phyloP scores from a whole-genome alignment of 2,113 vertebrate genomes.

The Pholis gunnellus region DNA sequence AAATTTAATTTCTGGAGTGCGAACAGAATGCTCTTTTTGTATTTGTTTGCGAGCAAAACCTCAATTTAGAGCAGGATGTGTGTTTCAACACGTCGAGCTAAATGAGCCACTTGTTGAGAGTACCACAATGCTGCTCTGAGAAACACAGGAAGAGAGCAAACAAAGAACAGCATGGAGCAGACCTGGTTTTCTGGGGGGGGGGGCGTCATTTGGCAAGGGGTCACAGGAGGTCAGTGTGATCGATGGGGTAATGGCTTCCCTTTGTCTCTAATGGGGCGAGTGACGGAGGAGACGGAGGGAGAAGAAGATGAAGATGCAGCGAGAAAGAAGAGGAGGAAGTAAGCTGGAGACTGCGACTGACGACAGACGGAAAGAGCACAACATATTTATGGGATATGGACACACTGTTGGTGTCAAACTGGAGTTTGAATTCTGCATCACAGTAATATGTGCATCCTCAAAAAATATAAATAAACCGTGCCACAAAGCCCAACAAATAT shows the following conservation, averaged over 20 bases:
- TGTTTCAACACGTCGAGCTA: conserved; percentile 67
- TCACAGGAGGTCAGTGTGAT: conserved; percentile 60
- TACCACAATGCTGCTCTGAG: conserved; percentile 76
- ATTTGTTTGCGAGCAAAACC: conserved; percentile 27
- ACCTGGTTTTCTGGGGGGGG: conserved; percentile 45
- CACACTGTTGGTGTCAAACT: not conserved
- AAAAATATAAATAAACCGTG: not conserved
- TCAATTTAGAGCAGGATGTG: conserved; percentile 69
- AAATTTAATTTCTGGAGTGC: not conserved
- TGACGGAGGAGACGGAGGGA: conserved; percentile 9
- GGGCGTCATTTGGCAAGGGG: conserved; percentile 40
- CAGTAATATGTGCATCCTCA: not conserved
- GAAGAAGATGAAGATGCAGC: conserved; percentile 6
- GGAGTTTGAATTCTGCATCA: not conserved
- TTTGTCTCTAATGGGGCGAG: conserved; percentile 49
- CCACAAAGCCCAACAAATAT: not conserved
- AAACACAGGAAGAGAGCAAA: conserved; percentile 79
- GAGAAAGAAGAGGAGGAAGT: conserved; percentile 2
- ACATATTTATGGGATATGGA: not conserved
- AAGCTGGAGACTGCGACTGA: not conserved
- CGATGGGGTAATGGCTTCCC: conserved; percentile 47
- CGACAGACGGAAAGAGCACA: not conserved
- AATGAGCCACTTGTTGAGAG: conserved; percentile 76
- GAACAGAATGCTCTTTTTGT: not conserved
- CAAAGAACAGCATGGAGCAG: conserved; percentile 66